Evolutionary conservation across 2,888 invertebrate genomes (phyloP).

Genomic region (Zaprionus lineosus): DNA sequence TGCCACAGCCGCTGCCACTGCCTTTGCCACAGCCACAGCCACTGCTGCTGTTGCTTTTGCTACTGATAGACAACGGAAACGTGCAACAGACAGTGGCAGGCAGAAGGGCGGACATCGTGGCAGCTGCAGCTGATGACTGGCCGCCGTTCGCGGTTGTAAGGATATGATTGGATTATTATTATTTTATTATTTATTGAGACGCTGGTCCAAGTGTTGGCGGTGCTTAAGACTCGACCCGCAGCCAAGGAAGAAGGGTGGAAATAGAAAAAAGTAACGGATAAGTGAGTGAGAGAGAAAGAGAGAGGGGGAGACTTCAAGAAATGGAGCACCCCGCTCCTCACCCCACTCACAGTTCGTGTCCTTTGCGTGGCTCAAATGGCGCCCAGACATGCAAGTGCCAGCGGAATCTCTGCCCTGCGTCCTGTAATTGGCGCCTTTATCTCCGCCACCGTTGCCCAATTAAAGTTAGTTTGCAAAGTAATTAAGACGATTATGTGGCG

Average conservation of each 20-base stretch:
- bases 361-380: conserved; percentile 39
- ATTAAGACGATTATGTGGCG: conserved; percentile 76
- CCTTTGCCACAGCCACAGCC: no score
- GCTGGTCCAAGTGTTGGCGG: conserved; percentile 47
- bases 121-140: conserved; percentile 52
- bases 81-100: conserved; percentile 36
- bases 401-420: conserved; percentile 39
- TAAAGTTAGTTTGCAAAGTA: conserved; percentile 74
- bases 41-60: no score
- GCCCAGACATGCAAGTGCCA: conserved; percentile 63
- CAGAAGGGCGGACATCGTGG: conserved; percentile 1
- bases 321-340: conserved; percentile 15
- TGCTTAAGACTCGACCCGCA: background rate
- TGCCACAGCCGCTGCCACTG: no score
- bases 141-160: conserved; percentile 70
- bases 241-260: background rate
- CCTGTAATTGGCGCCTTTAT: conserved; percentile 66
- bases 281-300: no score
- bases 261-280: conserved; percentile 18
- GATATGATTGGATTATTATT: conserved; percentile 82
- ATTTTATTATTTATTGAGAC: conserved; percentile 80
- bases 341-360: no score
- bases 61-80: conserved; percentile 50
- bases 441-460: conserved; percentile 66
- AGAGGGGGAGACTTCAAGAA: background rate